Evolutionary conservation across 2,797 vertebrate genomes (phyloP), one percentile per base, ranked within the genome.

Genomic region (Eurystomus glaucurus): DNA sequence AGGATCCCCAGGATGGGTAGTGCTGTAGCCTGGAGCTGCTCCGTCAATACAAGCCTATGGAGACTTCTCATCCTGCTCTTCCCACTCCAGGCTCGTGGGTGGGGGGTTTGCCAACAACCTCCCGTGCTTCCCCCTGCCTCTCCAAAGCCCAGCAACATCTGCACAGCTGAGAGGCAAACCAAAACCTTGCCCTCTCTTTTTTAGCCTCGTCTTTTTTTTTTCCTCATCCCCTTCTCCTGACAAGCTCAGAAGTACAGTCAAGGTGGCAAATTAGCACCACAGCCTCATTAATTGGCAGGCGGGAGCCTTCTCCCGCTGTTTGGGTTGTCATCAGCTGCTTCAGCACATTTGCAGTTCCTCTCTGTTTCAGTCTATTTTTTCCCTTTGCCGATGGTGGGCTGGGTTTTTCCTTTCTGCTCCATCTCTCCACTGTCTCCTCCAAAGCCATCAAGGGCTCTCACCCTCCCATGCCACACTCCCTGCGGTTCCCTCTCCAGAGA

Each of bases 191-290:
- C 1, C 0, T 82, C 84, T 92, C 94, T 70, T 54, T 79, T 85
- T 74, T 14, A 93, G 92, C 83, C 48, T 95, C n/a, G 4, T 86
- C 55, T 70, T 81, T 72, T 90, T 77, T 10, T 25, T 17, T 7
- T 3, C 5, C 10, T 7, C 5, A 13, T 6, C 19, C 64, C 25
- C 79, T 88, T 87, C 87, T 86, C 65, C 75, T 96, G 97, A 95
- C 95, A 97, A 93, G 83, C 96, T 98, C 97, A 96, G 95, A 97
- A 98, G 93, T 94, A 66, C 92, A 89, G 88, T 89, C 76, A 93
- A 97, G 98, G 97, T 98, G 95, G 97, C 93, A 98, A 98, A 98
- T 98, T 98, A 98, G 91, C 92, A 17, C 81, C 94, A 93, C 92
- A 95, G 97, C 88, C 91, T 96, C 11, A 3, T 97, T 98, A 98